Conservation (phyloP, 2,888 invertebrate species). For the Eupithecia exiguata region DNA sequence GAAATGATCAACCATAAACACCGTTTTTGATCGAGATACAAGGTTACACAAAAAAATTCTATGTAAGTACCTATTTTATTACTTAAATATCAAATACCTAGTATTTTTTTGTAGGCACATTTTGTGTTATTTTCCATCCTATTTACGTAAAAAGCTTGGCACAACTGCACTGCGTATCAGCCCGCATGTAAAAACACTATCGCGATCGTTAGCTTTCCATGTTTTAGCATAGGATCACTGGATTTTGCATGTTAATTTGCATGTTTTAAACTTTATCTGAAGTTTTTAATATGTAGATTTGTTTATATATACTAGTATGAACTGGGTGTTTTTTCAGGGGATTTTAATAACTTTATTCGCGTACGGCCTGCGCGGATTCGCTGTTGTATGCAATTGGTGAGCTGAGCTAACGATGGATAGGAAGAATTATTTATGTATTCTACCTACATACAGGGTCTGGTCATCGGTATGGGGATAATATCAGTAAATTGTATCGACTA, state of each 20-base stretch:
- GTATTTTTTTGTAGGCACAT: background rate
- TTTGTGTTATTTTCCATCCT: conserved; percentile 5
- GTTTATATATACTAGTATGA: background rate
- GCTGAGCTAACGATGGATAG: too few relatives aligned
- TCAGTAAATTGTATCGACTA: too few relatives aligned
- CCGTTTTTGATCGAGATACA: background rate
- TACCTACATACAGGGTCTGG: too few relatives aligned
- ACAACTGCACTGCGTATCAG: conserved; percentile 19
- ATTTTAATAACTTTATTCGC: background rate
- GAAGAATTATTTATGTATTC: too few relatives aligned
- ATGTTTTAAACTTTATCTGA: conserved; percentile 14
- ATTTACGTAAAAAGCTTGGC: conserved; percentile 8
- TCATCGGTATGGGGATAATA: too few relatives aligned
- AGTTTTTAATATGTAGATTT: conserved; percentile 3
- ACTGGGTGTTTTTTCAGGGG: background rate
- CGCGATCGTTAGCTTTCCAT: conserved; percentile 42
- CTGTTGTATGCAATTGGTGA: too few relatives aligned
- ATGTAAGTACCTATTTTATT: background rate
- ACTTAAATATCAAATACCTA: too few relatives aligned
- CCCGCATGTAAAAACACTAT: conserved; percentile 33
- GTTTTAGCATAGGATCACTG: conserved; percentile 47
- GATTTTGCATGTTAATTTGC: conserved; percentile 37
- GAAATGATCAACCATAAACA: too few relatives aligned
- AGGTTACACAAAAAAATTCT: background rate
- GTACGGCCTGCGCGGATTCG: too few relatives aligned